Conservation (phyloP, 2,113 vertebrate species). For the Pedetes capensis region DNA sequence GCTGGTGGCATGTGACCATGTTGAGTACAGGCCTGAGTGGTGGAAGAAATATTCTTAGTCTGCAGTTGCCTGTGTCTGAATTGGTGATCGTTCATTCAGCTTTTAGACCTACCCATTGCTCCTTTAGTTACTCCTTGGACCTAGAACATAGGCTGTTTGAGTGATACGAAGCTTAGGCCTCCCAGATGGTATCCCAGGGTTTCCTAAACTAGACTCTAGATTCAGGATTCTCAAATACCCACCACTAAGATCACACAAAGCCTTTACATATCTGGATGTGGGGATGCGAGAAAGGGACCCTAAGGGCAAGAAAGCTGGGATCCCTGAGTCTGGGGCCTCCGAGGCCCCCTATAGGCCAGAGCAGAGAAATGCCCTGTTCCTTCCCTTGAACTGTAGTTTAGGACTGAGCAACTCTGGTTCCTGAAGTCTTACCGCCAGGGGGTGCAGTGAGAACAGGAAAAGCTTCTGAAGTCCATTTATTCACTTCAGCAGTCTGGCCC, state of each 20-base stretch:
- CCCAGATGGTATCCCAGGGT: neutral
- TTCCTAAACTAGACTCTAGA: conserved; percentile 9
- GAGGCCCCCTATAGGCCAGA: neutral
- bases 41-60: neutral
- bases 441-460: conserved; percentile 68
- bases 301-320: neutral
- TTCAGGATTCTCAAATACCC: conserved; percentile 39
- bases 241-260: neutral
- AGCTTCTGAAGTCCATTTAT: neutral
- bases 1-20: neutral
- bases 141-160: neutral
- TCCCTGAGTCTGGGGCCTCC: neutral
- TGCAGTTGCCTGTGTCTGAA: neutral
- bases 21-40: neutral
- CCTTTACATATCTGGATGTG: neutral
- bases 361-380: neutral
- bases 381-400: neutral
- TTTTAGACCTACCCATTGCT: neutral
- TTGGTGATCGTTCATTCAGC: neutral
- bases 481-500: neutral
- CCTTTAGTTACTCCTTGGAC: neutral
- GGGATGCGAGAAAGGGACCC: neutral
- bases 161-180: neutral
- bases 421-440: conserved; percentile 61
- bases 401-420: neutral